phyloP scores from a whole-genome alignment of 2,797 vertebrate species.

The Cuniculus paca region DNA sequence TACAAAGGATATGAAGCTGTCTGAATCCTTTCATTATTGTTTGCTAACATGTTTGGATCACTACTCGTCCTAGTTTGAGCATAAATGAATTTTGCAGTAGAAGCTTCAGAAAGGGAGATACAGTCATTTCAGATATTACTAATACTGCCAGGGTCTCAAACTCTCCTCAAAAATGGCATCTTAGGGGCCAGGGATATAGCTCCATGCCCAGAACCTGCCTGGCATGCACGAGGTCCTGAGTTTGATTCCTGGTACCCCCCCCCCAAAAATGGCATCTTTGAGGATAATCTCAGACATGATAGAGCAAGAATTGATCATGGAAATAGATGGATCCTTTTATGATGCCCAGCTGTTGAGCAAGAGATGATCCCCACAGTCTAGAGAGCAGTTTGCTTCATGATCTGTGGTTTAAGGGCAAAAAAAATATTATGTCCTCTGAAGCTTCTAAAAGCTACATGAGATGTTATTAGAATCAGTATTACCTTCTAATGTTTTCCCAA shows the following conservation, averaged over 20 bases:
- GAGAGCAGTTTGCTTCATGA: not conserved
- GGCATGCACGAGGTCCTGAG: too few species aligned
- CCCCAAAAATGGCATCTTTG: not conserved
- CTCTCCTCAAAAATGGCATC: not conserved
- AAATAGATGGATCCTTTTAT: not conserved
- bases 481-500: not conserved
- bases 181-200: not conserved
- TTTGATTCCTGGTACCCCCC: too few species aligned
- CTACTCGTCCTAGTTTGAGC: not conserved
- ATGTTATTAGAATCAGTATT: not conserved
- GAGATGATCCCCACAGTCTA: not conserved
- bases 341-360: not conserved
- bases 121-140: not conserved
- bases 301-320: conserved; percentile 2
- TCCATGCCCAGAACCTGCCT: too few species aligned
- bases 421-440: not conserved
- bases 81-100: not conserved
- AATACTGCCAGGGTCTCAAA: not conserved
- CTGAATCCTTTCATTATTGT: not conserved
- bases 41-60: not conserved
- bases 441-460: not conserved
- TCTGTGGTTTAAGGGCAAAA: not conserved
- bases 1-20: not conserved
- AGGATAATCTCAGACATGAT: conserved; percentile 24
- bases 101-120: not conserved